A percentile compares a stretch with the other conserved stretches of the same genome.
These are phyloP conservation scores for Oxystoma pomonae DNA, from an alignment of 2,888 invertebrate genomes.

Conservation along the genomic window DNA sequence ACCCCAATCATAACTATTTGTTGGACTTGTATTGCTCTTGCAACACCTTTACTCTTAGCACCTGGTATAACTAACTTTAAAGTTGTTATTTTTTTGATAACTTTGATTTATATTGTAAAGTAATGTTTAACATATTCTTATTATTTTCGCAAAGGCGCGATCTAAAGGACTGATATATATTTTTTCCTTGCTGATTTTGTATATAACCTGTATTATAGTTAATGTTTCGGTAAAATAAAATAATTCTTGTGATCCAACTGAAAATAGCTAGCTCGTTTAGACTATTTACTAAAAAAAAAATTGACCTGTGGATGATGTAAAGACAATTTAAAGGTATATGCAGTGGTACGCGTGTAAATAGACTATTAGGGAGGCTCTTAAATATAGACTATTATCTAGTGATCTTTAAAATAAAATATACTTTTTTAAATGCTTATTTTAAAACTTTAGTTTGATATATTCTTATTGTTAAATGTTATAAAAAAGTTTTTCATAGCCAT, in stretches of 20 bases:
- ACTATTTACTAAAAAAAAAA: too few species aligned
- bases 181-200: neutral
- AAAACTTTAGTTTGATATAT: too few species aligned
- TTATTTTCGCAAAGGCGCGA: neutral
- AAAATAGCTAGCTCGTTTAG: too few species aligned
- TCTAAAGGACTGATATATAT: neutral
- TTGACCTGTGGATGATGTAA: too few species aligned
- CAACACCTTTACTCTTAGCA: too few species aligned
- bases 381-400: too few species aligned
- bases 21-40: too few species aligned
- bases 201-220: neutral
- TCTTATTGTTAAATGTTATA: too few species aligned
- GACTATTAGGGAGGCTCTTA: neutral
- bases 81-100: neutral
- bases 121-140: neutral
- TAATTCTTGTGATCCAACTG: neutral
- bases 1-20: too few species aligned
- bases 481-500: too few species aligned
- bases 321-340: neutral
- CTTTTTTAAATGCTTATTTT: too few species aligned
- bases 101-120: neutral
- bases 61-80: neutral
- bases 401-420: too few species aligned
- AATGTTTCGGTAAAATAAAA: neutral
- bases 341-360: neutral